Percentiles rank a stretch among this genome's conserved stretches.
Conservation (phyloP, 2,113 vertebrate genomes). For the Pampusana beccarii region DNA sequence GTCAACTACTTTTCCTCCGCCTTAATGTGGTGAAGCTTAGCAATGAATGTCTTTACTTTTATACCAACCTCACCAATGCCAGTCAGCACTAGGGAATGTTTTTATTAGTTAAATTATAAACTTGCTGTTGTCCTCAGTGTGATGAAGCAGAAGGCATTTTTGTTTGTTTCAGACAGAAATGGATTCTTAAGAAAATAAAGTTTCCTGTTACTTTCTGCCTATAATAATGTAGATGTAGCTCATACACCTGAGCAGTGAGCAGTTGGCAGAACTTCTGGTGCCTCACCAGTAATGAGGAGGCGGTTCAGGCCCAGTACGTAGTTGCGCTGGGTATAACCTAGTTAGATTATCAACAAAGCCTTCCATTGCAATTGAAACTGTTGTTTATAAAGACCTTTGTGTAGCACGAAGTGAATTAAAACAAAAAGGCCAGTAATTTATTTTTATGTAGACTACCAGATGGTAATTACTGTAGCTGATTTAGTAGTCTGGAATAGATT, state of each 20-base stretch:
- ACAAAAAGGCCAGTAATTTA: constrained; percentile 45
- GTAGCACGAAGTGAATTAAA: not conserved
- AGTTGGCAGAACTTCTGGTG: not conserved
- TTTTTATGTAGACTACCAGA: constrained; percentile 56
- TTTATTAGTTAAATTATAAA: not conserved
- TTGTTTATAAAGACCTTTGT: constrained; percentile 21
- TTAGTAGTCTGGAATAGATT: constrained; percentile 63
- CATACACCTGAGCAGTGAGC: not conserved
- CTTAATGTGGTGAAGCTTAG: not conserved
- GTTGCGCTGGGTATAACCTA: not conserved
- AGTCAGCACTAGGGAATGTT: not conserved
- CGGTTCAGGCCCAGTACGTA: not conserved
- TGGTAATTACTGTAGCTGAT: constrained; percentile 63
- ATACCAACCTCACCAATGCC: not conserved
- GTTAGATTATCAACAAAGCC: not conserved
- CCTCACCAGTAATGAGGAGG: not conserved
- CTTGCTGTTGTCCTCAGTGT: not conserved
- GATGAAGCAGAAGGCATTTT: constrained; percentile 9
- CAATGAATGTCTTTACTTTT: not conserved
- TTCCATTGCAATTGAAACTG: constrained; percentile 26
- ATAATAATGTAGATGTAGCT: not conserved
- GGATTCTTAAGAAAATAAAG: not conserved
- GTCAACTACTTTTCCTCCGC: not conserved
- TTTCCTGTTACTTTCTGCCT: not conserved
- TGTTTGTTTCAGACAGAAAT: not conserved